A percentile compares a stretch with the other conserved stretches of the same genome.
Conservation (phyloP, 2,113 vertebrate genomes). For the Hemicordylus capensis region DNA sequence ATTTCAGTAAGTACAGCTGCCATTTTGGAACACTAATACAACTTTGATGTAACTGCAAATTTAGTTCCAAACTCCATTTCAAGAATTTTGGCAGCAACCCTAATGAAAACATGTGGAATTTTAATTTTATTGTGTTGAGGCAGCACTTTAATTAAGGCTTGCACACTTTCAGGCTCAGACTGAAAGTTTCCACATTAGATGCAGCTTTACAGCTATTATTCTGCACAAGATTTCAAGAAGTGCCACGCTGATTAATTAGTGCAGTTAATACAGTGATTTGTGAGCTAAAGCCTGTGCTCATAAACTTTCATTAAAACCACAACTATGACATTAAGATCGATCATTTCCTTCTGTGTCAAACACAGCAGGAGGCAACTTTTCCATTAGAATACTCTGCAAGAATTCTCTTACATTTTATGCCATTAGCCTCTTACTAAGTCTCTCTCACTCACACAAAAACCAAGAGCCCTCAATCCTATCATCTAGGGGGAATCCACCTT, state of each 20-base stretch:
- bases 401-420: not conserved
- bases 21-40: not conserved
- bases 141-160: conserved; percentile 33
- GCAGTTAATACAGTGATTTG: conserved; percentile 63
- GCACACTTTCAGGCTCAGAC: conserved; percentile 38
- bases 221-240: conserved; percentile 50
- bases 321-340: conserved; percentile 37
- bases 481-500: not conserved
- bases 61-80: not conserved
- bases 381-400: not conserved
- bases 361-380: not conserved
- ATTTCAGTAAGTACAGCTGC: not conserved
- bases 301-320: conserved; percentile 50
- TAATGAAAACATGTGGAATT: conserved; percentile 10
- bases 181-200: conserved; percentile 38
- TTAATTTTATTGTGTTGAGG: conserved; percentile 9
- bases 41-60: not conserved
- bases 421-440: not conserved
- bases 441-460: not conserved
- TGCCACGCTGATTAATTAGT: conserved; percentile 55
- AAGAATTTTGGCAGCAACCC: not conserved
- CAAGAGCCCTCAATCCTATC: not conserved
- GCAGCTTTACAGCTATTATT: conserved; percentile 7
- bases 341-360: conserved; percentile 45
- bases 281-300: conserved; percentile 28